Evolutionary conservation across 2,113 vertebrate genomes (phyloP).

Genomic region (Heterocephalus glaber): DNA sequence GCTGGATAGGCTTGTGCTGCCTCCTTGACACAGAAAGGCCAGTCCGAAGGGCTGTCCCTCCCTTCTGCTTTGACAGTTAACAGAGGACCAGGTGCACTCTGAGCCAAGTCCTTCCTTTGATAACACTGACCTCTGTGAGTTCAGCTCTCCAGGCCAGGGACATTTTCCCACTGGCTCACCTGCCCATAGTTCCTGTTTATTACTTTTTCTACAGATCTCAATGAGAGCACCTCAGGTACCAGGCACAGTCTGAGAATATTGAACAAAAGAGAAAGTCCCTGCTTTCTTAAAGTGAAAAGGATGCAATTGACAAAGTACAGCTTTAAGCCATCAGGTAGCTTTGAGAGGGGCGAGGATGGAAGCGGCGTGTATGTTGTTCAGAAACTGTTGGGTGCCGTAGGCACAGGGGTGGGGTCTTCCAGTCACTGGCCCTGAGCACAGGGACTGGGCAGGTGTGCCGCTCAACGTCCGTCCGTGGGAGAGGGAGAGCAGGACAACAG

Average conservation of each 20-base stretch:
- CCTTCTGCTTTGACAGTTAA: background rate
- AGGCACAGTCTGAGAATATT: background rate
- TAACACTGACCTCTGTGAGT: background rate
- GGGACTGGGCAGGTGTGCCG: background rate
- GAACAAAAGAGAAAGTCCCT: background rate
- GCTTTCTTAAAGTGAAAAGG: background rate
- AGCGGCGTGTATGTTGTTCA: background rate
- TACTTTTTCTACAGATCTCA: background rate
- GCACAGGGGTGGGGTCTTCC: background rate
- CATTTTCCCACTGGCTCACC: background rate
- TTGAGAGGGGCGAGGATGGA: background rate
- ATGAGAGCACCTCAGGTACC: background rate
- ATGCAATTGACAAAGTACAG: background rate
- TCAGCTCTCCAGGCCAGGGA: background rate
- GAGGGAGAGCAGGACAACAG: too few species aligned
- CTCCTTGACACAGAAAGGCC: too few species aligned
- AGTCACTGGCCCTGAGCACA: too few species aligned
- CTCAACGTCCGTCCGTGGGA: too few species aligned
- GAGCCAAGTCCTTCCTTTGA: background rate
- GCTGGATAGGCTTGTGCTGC: background rate
- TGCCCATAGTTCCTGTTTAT: background rate
- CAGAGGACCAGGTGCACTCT: background rate
- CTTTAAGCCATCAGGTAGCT: background rate
- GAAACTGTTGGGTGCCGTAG: background rate
- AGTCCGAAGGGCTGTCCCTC: background rate